phyloP scores from a whole-genome alignment of 2,113 vertebrate species.

The Puntigrus tetrazona region DNA sequence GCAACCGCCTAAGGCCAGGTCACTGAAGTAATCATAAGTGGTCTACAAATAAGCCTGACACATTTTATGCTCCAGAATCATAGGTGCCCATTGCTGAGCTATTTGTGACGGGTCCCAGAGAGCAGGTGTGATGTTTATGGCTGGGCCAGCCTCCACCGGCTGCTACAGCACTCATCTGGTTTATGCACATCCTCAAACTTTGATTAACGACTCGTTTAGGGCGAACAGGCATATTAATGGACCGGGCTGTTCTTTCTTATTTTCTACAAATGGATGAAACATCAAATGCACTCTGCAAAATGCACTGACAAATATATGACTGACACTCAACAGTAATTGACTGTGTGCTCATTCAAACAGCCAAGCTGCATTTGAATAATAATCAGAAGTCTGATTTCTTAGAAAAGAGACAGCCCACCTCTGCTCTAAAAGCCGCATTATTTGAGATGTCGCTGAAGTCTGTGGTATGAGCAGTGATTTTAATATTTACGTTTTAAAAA shows the following conservation, averaged over 20 bases:
- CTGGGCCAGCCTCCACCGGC: background rate
- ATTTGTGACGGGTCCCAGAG: background rate
- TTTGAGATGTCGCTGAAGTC: background rate
- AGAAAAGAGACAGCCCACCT: background rate
- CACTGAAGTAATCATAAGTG: constrained; percentile 2
- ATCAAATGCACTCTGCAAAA: constrained; percentile 34
- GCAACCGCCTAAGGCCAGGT: background rate
- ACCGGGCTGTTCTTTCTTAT: constrained; percentile 38
- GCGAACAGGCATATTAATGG: constrained; percentile 25
- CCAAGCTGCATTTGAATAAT: background rate
- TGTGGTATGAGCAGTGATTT: background rate
- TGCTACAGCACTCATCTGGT: background rate
- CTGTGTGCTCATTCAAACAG: background rate
- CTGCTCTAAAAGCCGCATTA: background rate
- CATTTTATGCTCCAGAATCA: constrained; percentile 11
- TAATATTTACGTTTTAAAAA: background rate
- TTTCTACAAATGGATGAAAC: constrained; percentile 52
- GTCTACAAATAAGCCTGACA: constrained; percentile 18
- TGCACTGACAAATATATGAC: constrained; percentile 14
- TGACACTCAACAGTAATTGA: background rate
- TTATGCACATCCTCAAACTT: constrained; percentile 8
- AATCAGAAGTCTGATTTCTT: constrained; percentile 3
- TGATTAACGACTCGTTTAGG: constrained; percentile 53
- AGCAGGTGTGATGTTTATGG: constrained; percentile 26
- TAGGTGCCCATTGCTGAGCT: background rate